phyloP scores from a whole-genome alignment of 2,888 invertebrate genomes.

The Agapostemon virescens region DNA sequence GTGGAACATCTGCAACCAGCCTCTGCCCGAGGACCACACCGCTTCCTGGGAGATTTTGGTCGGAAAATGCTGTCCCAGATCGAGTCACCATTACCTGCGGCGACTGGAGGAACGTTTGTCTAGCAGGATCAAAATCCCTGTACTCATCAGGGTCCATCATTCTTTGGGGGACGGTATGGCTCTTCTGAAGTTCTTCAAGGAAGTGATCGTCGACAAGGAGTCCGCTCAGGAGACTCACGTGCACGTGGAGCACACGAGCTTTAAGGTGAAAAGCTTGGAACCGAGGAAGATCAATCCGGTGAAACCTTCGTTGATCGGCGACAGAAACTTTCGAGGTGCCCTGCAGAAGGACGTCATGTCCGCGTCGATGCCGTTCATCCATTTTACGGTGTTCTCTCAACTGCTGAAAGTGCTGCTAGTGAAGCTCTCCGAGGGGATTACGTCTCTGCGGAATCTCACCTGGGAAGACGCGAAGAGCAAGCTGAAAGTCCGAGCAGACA shows the following conservation, averaged over 20 bases:
- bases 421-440: conserved; percentile 29
- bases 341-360: conserved; percentile 53
- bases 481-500: neutral
- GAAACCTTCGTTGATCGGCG: neutral
- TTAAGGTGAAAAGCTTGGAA: conserved; percentile 6
- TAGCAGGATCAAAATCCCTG: conserved; percentile 76
- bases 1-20: conserved; percentile 78
- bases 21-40: conserved; percentile 81
- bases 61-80: conserved; percentile 68
- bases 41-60: conserved; percentile 82
- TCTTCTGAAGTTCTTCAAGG: conserved; percentile 81
- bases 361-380: conserved; percentile 68
- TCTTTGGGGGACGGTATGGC: conserved; percentile 83
- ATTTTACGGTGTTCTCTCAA: conserved; percentile 27
- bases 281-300: neutral
- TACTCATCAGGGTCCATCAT: conserved; percentile 83
- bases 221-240: conserved; percentile 27
- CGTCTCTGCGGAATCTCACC: conserved; percentile 27
- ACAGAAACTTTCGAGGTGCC: neutral
- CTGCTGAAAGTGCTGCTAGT: conserved; percentile 10
- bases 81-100: conserved; percentile 52
- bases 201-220: conserved; percentile 79
- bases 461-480: conserved; percentile 30
- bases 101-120: conserved; percentile 62
- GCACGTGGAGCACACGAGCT: conserved; percentile 22